phyloP scores from a whole-genome alignment of 2,888 invertebrate species.

The Polietes domitor region DNA sequence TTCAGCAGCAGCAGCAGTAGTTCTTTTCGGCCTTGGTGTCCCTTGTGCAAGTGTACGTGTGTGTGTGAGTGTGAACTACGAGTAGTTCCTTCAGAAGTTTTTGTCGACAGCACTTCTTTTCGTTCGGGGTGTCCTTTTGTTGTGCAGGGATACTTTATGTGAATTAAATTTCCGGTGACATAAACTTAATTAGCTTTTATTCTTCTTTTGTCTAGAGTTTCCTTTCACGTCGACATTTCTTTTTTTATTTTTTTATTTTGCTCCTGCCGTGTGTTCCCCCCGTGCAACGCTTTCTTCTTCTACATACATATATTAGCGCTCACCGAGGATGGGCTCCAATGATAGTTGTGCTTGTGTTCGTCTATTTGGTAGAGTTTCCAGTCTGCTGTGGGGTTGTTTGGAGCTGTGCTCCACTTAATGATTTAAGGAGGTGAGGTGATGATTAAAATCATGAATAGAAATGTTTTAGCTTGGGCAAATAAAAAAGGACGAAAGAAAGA shows the following conservation, averaged over 20 bases:
- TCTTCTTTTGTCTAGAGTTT: slow-evolving; percentile 73
- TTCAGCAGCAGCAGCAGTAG: slow-evolving; percentile 11
- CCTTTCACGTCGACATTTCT: slow-evolving; percentile 18
- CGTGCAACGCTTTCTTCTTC: neutral
- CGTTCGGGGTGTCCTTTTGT: slow-evolving; percentile 69
- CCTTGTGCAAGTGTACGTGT: slow-evolving; percentile 19
- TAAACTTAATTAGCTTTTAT: slow-evolving; percentile 81
- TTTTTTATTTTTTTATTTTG: neutral
- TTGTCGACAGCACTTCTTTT: slow-evolving; percentile 22
- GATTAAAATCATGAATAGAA: slow-evolving; percentile 22
- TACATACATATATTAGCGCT: neutral
- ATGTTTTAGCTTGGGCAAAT: neutral
- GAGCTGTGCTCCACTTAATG: slow-evolving; percentile 12
- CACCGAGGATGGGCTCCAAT: neutral
- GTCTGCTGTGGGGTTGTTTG: neutral
- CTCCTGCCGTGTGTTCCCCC: neutral
- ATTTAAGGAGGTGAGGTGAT: slow-evolving; percentile 27
- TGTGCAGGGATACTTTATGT: slow-evolving; percentile 72
- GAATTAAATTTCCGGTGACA: slow-evolving; percentile 81
- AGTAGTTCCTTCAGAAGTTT: slow-evolving; percentile 23
- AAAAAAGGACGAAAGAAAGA: neutral
- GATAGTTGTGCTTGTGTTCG: neutral
- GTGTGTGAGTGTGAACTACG: too few species aligned
- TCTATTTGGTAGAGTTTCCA: slow-evolving; percentile 10
- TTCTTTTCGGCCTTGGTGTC: neutral